Evolutionary conservation across 1,140 invertebrate genomes (phyloP).

Genomic region (Drosophila nikananu): DNA sequence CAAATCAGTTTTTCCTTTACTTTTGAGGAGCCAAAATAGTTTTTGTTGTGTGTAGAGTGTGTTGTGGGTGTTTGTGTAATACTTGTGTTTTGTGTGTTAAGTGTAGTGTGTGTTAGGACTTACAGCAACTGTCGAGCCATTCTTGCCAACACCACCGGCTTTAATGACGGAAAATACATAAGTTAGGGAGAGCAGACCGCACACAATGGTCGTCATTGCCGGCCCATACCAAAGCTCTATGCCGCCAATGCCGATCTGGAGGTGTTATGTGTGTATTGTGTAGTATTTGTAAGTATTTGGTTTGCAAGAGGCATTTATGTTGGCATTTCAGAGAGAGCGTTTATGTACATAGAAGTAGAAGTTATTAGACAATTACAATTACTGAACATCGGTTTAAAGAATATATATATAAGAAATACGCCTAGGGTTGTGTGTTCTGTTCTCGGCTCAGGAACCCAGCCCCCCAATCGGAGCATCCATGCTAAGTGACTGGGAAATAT

Average conservation of each 20-base stretch:
- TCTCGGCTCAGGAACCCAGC: constrained; percentile 3
- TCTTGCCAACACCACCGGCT: constrained; percentile 97
- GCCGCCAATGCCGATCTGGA: constrained; percentile 86
- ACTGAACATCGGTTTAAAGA: constrained; percentile 21
- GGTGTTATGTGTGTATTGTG: constrained; percentile 34
- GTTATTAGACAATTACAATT: constrained; percentile 62
- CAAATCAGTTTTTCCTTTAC: constrained; percentile 6
- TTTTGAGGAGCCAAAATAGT: constrained; percentile 64
- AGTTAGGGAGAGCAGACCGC: constrained; percentile 89
- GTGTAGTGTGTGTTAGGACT: constrained; percentile 86
- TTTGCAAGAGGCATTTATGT: constrained; percentile 35
- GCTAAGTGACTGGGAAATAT: constrained; percentile 9
- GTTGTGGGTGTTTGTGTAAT: constrained; percentile 30
- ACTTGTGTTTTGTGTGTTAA: constrained; percentile 28
- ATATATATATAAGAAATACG: constrained; percentile 1
- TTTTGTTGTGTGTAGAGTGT: constrained; percentile 58
- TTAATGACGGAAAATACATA: constrained; percentile 92
- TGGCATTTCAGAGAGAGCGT: constrained; percentile 38
- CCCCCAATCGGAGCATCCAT: background rate
- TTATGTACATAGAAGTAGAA: constrained; percentile 73
- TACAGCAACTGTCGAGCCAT: constrained; percentile 96
- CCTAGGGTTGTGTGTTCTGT: constrained; percentile 8
- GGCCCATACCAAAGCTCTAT: constrained; percentile 91
- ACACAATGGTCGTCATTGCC: constrained; percentile 89
- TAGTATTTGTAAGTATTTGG: constrained; percentile 32